These are phyloP conservation scores for Arothron firmamentum DNA, from an alignment of 2,113 vertebrate genomes.

Conservation along the genomic window DNA sequence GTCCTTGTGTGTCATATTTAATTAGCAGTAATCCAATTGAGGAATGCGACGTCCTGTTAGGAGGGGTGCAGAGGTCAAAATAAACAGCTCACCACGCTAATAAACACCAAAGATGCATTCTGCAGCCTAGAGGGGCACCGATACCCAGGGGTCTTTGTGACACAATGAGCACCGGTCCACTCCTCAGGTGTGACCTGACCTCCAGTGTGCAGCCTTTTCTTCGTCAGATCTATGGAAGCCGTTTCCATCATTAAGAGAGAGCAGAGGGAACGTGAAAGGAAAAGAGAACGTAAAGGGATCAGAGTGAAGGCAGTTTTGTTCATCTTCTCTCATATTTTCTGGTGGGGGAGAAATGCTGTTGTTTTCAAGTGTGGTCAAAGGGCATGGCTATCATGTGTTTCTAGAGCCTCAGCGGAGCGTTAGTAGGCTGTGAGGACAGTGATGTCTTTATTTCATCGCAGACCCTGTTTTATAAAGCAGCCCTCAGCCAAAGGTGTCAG, in stretches of 20 bases:
- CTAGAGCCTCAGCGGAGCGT: slow-evolving; percentile 28
- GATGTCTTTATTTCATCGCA: slow-evolving; percentile 50
- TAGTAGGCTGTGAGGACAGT: slow-evolving; percentile 52
- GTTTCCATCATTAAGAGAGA: slow-evolving; percentile 4
- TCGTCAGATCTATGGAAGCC: slow-evolving; percentile 19
- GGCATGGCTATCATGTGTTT: slow-evolving; percentile 41
- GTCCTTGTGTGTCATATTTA: slow-evolving; percentile 61
- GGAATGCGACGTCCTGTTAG: slow-evolving; percentile 63
- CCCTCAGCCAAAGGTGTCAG: slow-evolving; percentile 66
- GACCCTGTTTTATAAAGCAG: slow-evolving; percentile 47
- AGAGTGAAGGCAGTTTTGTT: slow-evolving; percentile 23
- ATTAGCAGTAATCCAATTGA: slow-evolving; percentile 73
- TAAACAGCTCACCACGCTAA: slow-evolving; percentile 64
- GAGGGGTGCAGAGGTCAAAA: slow-evolving; percentile 64
- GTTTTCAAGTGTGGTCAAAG: slow-evolving; percentile 55
- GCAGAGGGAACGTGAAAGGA: slow-evolving; percentile 22
- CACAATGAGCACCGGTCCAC: slow-evolving; percentile 24
- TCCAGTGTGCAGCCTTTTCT: slow-evolving; percentile 5
- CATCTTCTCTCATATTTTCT: not conserved
- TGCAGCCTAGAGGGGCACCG: slow-evolving; percentile 8
- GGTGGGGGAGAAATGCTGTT: not conserved
- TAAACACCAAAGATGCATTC: slow-evolving; percentile 48
- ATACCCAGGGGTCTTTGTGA: slow-evolving; percentile 26
- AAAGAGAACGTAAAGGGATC: slow-evolving; percentile 21
- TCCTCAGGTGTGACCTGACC: slow-evolving; percentile 39